A percentile compares a stretch with the other conserved stretches of the same genome.
Conservation (phyloP, 2,797 vertebrate species). For the Rhabdomys pumilio region DNA sequence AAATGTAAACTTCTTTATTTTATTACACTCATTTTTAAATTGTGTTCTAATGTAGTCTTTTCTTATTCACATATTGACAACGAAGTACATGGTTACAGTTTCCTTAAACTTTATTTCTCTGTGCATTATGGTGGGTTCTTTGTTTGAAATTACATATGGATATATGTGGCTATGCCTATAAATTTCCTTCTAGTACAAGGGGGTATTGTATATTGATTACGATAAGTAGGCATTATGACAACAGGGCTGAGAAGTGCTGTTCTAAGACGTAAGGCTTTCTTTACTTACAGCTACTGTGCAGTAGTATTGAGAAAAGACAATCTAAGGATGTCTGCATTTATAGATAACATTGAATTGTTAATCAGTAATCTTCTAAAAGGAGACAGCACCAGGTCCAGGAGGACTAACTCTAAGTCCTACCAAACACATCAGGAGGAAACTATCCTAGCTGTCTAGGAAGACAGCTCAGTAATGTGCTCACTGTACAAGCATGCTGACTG, state of each 20-base stretch:
- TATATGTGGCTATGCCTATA: neutral
- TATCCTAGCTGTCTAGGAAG: neutral
- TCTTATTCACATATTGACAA: neutral
- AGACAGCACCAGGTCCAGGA: neutral
- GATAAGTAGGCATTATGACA: neutral
- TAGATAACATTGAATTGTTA: neutral
- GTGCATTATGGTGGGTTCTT: neutral
- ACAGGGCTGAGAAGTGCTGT: neutral
- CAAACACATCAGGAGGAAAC: neutral
- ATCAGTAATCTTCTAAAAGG: neutral
- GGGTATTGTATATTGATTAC: neutral
- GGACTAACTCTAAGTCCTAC: neutral
- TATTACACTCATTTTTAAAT: conserved; percentile 5
- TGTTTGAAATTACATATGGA: neutral
- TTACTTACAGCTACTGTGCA: neutral
- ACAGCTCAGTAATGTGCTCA: neutral
- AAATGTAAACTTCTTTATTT: neutral
- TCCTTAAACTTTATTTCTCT: conserved; percentile 27
- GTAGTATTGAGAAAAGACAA: neutral
- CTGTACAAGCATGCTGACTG: neutral
- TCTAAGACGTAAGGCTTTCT: neutral
- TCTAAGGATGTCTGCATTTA: neutral
- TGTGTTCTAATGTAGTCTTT: neutral
- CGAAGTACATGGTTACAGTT: neutral
- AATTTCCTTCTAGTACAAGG: neutral